Evolutionary conservation across 2,888 invertebrate genomes (phyloP).

Genomic region (Marronus borbonicus): DNA sequence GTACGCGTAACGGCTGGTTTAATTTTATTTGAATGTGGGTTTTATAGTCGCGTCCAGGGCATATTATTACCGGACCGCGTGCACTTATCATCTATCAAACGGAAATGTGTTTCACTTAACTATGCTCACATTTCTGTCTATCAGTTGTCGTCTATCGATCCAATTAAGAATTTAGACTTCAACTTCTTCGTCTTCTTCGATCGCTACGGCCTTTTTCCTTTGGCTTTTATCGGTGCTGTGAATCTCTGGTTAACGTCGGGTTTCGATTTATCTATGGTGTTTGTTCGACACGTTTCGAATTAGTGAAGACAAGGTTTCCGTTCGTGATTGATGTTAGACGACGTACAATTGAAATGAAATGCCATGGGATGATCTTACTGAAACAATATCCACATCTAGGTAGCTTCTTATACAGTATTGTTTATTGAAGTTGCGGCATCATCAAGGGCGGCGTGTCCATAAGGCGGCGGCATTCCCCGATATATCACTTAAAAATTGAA

Average conservation of each 20-base stretch:
- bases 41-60: slow-evolving; percentile 36
- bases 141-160: slow-evolving; percentile 54
- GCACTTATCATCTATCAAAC: slow-evolving; percentile 40
- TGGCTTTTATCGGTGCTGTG: slow-evolving; percentile 52
- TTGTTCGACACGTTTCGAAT: slow-evolving; percentile 55
- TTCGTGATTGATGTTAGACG: slow-evolving; percentile 23
- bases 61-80: slow-evolving; percentile 36
- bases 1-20: slow-evolving; percentile 40
- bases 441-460: no score
- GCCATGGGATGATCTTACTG: background rate
- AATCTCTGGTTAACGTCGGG: slow-evolving; percentile 37
- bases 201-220: slow-evolving; percentile 49
- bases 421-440: no score
- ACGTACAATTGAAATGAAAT: slow-evolving; percentile 9
- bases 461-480: no score
- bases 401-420: background rate
- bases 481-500: no score
- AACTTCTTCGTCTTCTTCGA: slow-evolving; percentile 49
- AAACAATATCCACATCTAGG: background rate
- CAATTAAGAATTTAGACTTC: slow-evolving; percentile 54
- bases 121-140: slow-evolving; percentile 52
- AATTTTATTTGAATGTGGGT: slow-evolving; percentile 47
- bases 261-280: slow-evolving; percentile 52
- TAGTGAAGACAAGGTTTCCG: slow-evolving; percentile 50
- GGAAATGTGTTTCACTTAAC: slow-evolving; percentile 47